phyloP scores from a whole-genome alignment of 2,888 invertebrate genomes.

The Lingula anatina region DNA sequence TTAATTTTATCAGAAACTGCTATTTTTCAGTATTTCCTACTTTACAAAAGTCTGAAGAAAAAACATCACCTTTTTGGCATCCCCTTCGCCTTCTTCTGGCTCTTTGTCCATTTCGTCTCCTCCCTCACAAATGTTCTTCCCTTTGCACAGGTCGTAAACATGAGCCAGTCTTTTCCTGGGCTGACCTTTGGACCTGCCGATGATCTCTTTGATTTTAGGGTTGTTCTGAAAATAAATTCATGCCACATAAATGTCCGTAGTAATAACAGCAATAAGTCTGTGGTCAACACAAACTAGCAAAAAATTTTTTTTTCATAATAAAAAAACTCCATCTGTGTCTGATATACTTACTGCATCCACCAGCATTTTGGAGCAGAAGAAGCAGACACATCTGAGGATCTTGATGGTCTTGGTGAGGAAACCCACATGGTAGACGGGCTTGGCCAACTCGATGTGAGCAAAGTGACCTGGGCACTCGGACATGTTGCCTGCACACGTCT shows the following conservation, averaged over 20 bases:
- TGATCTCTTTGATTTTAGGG: conserved; percentile 88
- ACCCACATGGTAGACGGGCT: conserved; percentile 97
- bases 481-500: conserved; percentile 71
- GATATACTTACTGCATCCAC: conserved; percentile 80
- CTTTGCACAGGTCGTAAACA: conserved; percentile 96
- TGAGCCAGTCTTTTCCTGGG: conserved; percentile 89
- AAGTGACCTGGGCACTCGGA: conserved; percentile 99
- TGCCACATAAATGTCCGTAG: not conserved
- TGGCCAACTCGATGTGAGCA: conserved; percentile 95
- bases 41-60: not conserved
- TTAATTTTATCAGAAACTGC: too few species aligned
- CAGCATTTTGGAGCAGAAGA: conserved; percentile 95
- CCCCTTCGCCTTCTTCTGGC: conserved; percentile 25
- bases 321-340: conserved; percentile 50
- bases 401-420: conserved; percentile 97
- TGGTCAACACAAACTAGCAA: not conserved
- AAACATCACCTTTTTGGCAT: conserved; percentile 55
- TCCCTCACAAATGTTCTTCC: conserved; percentile 96
- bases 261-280: not conserved
- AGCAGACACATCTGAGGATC: conserved; percentile 96
- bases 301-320: not conserved
- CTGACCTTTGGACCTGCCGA: conserved; percentile 93
- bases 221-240: conserved; percentile 63
- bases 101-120: conserved; percentile 91
- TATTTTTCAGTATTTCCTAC: too few species aligned